Base-by-base conservation (phyloP, 2,797 vertebrate species). In the Triplophysa bombifrons region DNA sequence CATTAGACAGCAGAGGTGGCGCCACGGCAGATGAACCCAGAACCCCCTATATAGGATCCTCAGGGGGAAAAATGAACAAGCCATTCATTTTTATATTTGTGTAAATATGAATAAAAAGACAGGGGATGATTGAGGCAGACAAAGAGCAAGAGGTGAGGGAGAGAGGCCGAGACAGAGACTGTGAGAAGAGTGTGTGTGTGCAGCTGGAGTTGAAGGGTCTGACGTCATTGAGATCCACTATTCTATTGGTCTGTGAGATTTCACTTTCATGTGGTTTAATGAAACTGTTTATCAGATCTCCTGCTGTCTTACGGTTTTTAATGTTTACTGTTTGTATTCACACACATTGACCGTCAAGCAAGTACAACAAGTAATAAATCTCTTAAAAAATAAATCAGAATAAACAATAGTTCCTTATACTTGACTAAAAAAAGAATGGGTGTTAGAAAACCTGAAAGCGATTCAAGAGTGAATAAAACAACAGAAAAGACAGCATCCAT, bases 171-270 rank as follows among this genome's bases (percentile, higher is more conserved):
- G 22, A 3, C n/a, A 78, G 66, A 85, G 84, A 81, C 86, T 91
- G 86, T 91, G 92, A 93, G 92, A 93, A 93, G 89, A 87, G 84
- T 80, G 76, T 84, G 86, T 90, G 88, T 88, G 88, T 85, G 88
- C 92, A 93, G 91, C 93, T 92, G 92, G 90, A 87, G 90, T 91
- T 90, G 84, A 85, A 30, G 83, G 30, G 74, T 55, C 87, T 91
- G 87, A 92, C 88, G 90, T 93, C 91, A 92, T 83, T 66, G 71
- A 75, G 74, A 85, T 73, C 79, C 75, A 82, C 84, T 84, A 67
- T 72, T 83, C 83, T 76, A 80, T 87, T 83, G 83, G 7, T 74
- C 53, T 81, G 27, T 55, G 74, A 51, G 50, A 70, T 64, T 60
- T 73, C 38, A 4, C 71, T 71, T 60, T 82, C 72, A 85, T 84